Conservation (phyloP, 2,797 vertebrate genomes). For the Rhinoraja longicauda region DNA sequence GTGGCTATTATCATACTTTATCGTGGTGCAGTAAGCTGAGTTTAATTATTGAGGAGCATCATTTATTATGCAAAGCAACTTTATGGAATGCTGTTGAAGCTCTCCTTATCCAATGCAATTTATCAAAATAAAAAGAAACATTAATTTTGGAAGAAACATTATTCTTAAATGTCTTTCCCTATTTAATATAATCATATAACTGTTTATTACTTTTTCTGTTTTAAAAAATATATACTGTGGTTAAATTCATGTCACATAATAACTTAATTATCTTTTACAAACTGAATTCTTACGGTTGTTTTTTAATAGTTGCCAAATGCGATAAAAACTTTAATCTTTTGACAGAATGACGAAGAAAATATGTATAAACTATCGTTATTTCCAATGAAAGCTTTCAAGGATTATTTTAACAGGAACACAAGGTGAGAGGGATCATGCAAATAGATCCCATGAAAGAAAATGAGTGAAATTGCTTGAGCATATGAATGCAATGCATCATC, state of each 20-base stretch:
- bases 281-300: background rate
- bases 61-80: background rate
- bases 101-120: background rate
- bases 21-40: background rate
- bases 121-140: background rate
- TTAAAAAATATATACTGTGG: background rate
- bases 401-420: background rate
- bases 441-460: background rate
- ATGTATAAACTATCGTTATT: slow-evolving; percentile 6
- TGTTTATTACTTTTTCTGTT: background rate
- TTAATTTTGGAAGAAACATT: background rate
- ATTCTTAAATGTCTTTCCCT: background rate
- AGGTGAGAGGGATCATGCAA: slow-evolving; percentile 19
- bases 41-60: background rate
- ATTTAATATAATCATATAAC: background rate
- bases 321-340: background rate
- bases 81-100: background rate
- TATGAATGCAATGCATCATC: slow-evolving; percentile 6
- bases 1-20: background rate
- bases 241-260: background rate
- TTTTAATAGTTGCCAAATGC: background rate
- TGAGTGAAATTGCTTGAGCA: background rate
- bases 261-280: background rate
- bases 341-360: background rate
- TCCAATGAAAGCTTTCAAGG: background rate